Conservation (phyloP, 2,797 vertebrate genomes). For the Rallus crepitans region DNA sequence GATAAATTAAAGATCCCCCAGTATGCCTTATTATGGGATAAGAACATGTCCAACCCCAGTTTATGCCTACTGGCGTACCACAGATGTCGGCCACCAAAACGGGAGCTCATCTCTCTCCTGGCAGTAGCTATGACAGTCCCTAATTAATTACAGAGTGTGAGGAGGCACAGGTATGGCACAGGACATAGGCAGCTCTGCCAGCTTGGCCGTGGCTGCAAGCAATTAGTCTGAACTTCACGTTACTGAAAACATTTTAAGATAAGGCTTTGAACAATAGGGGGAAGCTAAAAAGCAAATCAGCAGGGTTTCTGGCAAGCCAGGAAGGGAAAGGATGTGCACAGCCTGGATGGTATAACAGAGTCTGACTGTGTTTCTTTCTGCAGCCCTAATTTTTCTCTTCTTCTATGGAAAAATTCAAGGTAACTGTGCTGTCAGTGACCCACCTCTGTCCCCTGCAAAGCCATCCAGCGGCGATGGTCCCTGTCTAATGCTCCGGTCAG, state of each 20-base stretch:
- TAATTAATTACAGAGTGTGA: background rate
- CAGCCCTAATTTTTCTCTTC: background rate
- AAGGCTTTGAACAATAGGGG: background rate
- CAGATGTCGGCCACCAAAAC: background rate
- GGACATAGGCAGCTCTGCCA: background rate
- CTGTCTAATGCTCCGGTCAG: too few species aligned
- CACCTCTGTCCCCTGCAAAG: background rate
- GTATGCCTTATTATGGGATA: background rate
- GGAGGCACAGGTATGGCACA: background rate
- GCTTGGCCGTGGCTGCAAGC: background rate
- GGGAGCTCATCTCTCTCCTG: background rate
- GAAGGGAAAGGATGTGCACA: background rate
- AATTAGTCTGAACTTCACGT: background rate
- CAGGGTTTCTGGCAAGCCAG: background rate
- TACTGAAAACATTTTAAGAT: background rate
- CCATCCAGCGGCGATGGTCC: background rate
- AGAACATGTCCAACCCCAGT: background rate
- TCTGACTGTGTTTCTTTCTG: rapidly evolving
- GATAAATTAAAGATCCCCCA: background rate
- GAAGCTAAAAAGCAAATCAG: background rate
- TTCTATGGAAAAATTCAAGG: background rate
- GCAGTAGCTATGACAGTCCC: background rate
- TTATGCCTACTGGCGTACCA: background rate
- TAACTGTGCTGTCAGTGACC: background rate
- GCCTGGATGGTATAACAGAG: background rate